Evolutionary conservation across 1,140 invertebrate genomes (phyloP).

Genomic region (Phenacoccus solenopsis): DNA sequence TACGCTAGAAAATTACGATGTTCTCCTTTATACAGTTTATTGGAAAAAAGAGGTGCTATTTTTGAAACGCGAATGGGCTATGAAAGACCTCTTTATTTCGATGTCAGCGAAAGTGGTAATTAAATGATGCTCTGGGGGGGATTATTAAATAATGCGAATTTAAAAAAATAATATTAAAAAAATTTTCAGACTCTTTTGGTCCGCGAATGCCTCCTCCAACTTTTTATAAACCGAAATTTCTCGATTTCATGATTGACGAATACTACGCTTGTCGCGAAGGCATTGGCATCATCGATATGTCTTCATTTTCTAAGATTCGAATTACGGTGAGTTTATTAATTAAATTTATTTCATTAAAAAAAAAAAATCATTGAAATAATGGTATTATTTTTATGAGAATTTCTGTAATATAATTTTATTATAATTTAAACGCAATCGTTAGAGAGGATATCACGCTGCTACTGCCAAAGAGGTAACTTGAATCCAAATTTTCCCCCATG

Average conservation of each 20-base stretch:
- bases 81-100: constrained; percentile 54
- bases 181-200: neutral
- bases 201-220: constrained; percentile 40
- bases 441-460: neutral
- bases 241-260: constrained; percentile 58
- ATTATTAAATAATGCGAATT: neutral
- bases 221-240: constrained; percentile 62
- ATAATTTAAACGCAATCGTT: neutral
- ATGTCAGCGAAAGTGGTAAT: constrained; percentile 35
- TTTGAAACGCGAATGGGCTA: constrained; percentile 81
- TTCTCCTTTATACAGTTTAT: constrained; percentile 62
- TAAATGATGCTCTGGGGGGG: neutral
- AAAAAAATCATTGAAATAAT: neutral
- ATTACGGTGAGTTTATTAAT: constrained; percentile 43
- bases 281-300: constrained; percentile 72
- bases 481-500: neutral
- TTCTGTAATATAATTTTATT: constrained; percentile 6
- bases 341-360: too few relatives aligned
- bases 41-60: constrained; percentile 59
- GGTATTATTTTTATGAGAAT: neutral
- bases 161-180: constrained; percentile 26
- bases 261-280: constrained; percentile 64
- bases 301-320: constrained; percentile 71
- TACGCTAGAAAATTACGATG: constrained; percentile 57
- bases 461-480: too few relatives aligned